Evolutionary conservation across 2,113 vertebrate species (phyloP).

Genomic region (Phaetusa simplex): DNA sequence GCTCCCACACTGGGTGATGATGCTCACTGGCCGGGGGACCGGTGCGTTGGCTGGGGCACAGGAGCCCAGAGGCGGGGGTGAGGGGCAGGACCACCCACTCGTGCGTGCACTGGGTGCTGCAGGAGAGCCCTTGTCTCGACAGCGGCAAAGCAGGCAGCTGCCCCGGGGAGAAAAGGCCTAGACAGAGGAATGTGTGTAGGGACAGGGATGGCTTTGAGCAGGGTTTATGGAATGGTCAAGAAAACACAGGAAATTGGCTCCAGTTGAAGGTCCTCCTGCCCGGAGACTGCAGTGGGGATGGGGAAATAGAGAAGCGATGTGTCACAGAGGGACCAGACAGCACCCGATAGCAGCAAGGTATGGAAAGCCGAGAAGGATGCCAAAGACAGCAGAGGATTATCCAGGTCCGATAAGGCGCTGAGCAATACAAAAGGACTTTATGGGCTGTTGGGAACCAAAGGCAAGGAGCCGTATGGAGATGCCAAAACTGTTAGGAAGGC

Average conservation of each 20-base stretch:
- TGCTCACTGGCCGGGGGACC: fast-evolving
- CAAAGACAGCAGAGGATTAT: slow-evolving; percentile 54
- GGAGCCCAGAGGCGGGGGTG: neutral
- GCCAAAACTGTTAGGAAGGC: neutral
- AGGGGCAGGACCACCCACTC: neutral
- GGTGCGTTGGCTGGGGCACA: neutral
- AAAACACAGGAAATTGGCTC: slow-evolving; percentile 58
- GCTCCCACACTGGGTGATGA: neutral
- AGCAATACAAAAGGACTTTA: neutral
- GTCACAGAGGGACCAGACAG: slow-evolving; percentile 21
- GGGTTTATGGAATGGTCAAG: slow-evolving; percentile 47
- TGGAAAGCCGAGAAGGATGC: neutral
- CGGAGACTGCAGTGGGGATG: neutral
- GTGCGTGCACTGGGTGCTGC: fast-evolving
- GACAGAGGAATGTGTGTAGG: slow-evolving; percentile 25
- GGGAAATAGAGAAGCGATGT: slow-evolving; percentile 13
- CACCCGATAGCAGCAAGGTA: neutral
- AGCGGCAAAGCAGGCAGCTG: neutral
- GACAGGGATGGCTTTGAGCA: slow-evolving; percentile 25
- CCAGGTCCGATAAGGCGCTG: neutral
- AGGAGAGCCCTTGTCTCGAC: neutral
- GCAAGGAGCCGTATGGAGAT: neutral
- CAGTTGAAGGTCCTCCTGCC: slow-evolving; percentile 42
- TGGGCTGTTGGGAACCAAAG: slow-evolving; percentile 12
- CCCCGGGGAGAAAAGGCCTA: neutral